These are phyloP conservation scores for Podarcis siculus DNA, from an alignment of 2,797 vertebrate genomes.

Conservation along the genomic window DNA sequence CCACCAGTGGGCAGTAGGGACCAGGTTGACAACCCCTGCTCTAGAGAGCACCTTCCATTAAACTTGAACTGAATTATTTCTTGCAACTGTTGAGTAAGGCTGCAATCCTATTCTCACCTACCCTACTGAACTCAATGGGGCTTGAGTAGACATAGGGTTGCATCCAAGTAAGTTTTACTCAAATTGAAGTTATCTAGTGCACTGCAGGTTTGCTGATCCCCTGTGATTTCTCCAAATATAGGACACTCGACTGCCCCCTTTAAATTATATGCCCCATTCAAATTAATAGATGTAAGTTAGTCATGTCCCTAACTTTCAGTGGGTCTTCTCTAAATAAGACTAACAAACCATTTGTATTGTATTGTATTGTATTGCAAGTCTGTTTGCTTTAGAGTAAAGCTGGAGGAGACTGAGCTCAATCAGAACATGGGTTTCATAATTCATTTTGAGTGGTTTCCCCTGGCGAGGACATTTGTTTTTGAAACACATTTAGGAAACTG, in stretches of 20 bases:
- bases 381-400: neutral
- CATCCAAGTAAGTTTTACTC: too few species aligned
- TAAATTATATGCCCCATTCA: too few species aligned
- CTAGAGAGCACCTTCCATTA: neutral
- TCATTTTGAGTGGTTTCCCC: neutral
- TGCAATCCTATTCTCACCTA: too few species aligned
- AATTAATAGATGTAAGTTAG: too few species aligned
- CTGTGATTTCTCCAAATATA: too few species aligned
- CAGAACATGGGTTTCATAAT: neutral
- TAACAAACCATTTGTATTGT: neutral
- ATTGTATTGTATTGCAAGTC: neutral
- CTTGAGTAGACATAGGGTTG: too few species aligned
- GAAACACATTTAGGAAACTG: neutral
- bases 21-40: too few species aligned
- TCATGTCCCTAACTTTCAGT: neutral
- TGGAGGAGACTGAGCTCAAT: neutral
- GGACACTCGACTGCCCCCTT: too few species aligned
- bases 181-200: too few species aligned
- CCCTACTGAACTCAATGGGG: neutral
- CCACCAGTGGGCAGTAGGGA: too few species aligned
- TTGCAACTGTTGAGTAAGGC: neutral
- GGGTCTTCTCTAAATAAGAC: too few species aligned
- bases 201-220: too few species aligned
- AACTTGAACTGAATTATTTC: neutral
- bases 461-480: neutral